A percentile compares a stretch with the other conserved stretches of the same genome.
Evolutionary conservation across 2,113 vertebrate genomes (phyloP).

Genomic region (Leptobrachium ailaonicum): DNA sequence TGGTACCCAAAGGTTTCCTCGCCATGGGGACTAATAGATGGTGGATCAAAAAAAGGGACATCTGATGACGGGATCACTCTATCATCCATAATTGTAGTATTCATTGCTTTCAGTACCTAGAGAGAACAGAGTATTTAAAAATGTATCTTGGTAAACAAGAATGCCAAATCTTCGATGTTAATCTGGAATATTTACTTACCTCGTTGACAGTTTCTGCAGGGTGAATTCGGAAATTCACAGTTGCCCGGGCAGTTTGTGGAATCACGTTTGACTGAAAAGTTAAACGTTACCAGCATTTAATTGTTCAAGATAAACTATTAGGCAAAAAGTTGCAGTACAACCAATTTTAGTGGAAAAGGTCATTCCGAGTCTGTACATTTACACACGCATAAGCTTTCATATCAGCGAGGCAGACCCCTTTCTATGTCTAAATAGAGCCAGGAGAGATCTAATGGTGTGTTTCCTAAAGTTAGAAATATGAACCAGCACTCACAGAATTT

Average conservation of each 20-base stretch:
- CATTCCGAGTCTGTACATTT: too few species aligned
- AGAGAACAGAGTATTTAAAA: neutral
- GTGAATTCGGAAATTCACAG: constrained; percentile 86
- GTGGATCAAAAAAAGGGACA: constrained; percentile 75
- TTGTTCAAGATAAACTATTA: too few species aligned
- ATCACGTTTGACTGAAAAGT: constrained; percentile 79
- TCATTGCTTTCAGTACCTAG: constrained; percentile 78
- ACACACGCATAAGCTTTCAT: too few species aligned
- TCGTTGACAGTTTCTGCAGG: constrained; percentile 79
- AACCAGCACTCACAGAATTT: too few species aligned
- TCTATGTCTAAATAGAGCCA: too few species aligned
- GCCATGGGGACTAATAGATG: constrained; percentile 80
- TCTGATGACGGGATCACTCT: constrained; percentile 78
- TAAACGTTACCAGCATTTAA: neutral
- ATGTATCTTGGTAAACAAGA: too few species aligned
- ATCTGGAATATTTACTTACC: constrained; percentile 63
- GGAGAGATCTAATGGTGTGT: too few species aligned
- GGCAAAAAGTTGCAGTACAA: too few species aligned
- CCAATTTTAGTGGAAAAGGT: too few species aligned
- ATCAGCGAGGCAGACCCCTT: too few species aligned
- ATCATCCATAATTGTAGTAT: constrained; percentile 74
- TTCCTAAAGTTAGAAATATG: too few species aligned
- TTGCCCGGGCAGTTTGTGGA: constrained; percentile 78
- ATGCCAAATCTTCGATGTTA: too few species aligned
- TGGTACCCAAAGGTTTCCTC: constrained; percentile 81